These are phyloP conservation scores for Phainopepla nitens DNA, from an alignment of 2,113 vertebrate species.

Conservation along the genomic window DNA sequence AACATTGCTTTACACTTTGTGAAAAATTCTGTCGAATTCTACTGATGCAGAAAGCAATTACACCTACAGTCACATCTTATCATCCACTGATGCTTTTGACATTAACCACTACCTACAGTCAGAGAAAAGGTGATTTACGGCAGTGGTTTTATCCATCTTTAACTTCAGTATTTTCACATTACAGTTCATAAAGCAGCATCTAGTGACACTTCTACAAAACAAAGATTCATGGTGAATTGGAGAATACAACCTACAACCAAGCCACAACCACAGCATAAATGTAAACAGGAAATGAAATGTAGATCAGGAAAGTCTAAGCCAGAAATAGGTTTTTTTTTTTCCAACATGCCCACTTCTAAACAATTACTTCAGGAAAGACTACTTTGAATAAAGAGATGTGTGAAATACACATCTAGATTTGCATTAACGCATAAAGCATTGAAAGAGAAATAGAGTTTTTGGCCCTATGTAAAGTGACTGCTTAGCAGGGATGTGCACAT, in stretches of 20 bases:
- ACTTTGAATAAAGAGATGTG: not conserved
- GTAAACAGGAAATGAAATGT: not conserved
- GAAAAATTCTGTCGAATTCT: conserved; percentile 10
- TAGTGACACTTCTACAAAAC: not conserved
- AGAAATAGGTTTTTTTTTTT: not conserved
- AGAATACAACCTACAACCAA: not conserved
- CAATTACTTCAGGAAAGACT: not conserved
- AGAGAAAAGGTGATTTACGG: not conserved
- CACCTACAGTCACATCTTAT: not conserved
- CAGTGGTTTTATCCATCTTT: not conserved
- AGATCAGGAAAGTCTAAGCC: not conserved
- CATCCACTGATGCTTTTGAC: not conserved
- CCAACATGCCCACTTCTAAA: not conserved
- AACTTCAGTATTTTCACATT: not conserved
- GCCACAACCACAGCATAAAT: not conserved
- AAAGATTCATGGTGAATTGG: not conserved
- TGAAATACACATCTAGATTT: not conserved
- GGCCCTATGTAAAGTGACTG: not conserved
- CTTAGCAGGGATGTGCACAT: not conserved
- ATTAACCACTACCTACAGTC: not conserved
- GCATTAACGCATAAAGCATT: too few species aligned
- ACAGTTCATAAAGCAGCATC: not conserved
- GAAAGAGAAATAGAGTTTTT: not conserved
- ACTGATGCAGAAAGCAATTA: conserved; percentile 1
- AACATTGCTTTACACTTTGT: not conserved